phyloP scores from a whole-genome alignment of 2,113 vertebrate species.

The Recurvirostra avosetta region DNA sequence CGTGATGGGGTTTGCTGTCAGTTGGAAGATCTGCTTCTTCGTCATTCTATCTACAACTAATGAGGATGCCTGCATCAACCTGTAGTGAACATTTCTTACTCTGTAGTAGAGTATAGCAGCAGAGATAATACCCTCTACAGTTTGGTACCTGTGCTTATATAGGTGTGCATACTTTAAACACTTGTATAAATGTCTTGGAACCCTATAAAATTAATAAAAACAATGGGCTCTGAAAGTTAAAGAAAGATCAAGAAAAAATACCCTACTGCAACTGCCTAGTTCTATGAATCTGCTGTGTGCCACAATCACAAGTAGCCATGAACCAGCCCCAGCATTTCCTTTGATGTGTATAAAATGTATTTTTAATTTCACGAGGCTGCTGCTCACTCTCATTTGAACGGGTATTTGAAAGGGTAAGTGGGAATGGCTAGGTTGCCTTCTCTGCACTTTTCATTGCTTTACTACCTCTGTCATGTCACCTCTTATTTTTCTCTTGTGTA shows the following conservation, averaged over 20 bases:
- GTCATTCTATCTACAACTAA: background rate
- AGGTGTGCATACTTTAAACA: background rate
- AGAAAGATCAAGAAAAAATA: background rate
- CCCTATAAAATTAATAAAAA: background rate
- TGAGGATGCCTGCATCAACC: background rate
- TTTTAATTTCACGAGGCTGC: slow-evolving; percentile 32
- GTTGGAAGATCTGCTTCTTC: background rate
- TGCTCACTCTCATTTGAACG: background rate
- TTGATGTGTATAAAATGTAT: background rate
- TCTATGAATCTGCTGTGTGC: background rate
- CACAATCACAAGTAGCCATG: background rate
- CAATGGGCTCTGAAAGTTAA: background rate
- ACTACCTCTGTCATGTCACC: background rate
- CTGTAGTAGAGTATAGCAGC: background rate
- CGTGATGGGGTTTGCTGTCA: rapidly evolving
- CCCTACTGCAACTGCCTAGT: background rate
- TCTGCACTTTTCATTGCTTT: background rate
- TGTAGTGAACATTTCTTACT: background rate
- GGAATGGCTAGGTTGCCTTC: background rate
- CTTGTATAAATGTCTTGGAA: background rate
- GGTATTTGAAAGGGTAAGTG: background rate
- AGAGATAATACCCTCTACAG: background rate
- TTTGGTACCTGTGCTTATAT: background rate
- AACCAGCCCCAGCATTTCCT: background rate
- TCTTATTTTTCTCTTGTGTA: slow-evolving; percentile 23